Evolutionary conservation across 1,140 invertebrate species (phyloP), one percentile per base, ranked within the genome.

Genomic region (Potamilus streckersoni): DNA sequence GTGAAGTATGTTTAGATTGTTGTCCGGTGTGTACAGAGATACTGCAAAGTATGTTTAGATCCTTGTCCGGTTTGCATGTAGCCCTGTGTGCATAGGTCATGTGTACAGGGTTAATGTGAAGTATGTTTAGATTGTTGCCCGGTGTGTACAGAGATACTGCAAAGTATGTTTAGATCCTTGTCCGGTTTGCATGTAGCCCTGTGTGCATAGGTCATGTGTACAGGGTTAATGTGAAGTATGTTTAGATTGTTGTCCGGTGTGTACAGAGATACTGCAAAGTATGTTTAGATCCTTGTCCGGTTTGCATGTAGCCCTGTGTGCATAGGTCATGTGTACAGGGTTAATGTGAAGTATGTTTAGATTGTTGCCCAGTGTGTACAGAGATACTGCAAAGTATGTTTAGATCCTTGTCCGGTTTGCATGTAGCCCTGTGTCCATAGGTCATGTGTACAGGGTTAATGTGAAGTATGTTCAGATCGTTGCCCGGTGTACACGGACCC

Each of bases 351-450:
- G 27, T 31, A 31, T 31, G 27, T 31, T 31, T 31, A 31, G 27
- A 2, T 31, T 4, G 27, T 31, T 31, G 2, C 3, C 69, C 17
- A 69, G 75, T 12, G 61, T 63, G 55, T 20, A 27, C 14, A 69
- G 69, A 65, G 64, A n/a, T 69, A 77, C n/a, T 77, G 75, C 68
- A 23, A 72, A 16, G 75, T 77, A 61, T 65, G 74, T 70, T n/a
- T n/a, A n/a, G n/a, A n/a, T n/a, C n/a, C n/a, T n/a, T n/a, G n/a
- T n/a, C n/a, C n/a, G n/a, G n/a, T n/a, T n/a, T n/a, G n/a, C n/a
- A n/a, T n/a, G n/a, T n/a, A n/a, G n/a, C n/a, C n/a, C n/a, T n/a
- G n/a, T n/a, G n/a, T n/a, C n/a, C n/a, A n/a, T n/a, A n/a, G n/a
- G n/a, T n/a, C n/a, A n/a, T n/a, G n/a, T n/a, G n/a, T n/a, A n/a